Evolutionary conservation across 2,113 vertebrate species (phyloP).

Genomic region (Mus pahari): DNA sequence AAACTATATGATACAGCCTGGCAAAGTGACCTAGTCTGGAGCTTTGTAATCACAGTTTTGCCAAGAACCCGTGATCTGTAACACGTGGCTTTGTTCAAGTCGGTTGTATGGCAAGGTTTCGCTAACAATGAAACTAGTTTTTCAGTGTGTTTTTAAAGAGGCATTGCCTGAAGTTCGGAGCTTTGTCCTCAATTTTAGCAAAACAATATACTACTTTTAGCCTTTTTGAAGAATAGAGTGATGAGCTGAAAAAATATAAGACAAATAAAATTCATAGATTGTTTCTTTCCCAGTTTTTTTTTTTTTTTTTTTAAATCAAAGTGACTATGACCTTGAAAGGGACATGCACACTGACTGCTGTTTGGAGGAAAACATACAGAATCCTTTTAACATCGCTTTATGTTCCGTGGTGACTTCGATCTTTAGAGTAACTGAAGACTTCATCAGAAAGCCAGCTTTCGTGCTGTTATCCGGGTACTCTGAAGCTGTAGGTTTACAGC

Average conservation of each 20-base stretch:
- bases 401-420: not conserved
- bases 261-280: not conserved
- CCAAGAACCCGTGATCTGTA: not conserved
- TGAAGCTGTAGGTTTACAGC: not conserved
- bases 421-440: conserved; percentile 15
- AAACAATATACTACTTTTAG: conserved; percentile 7
- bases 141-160: conserved; percentile 39
- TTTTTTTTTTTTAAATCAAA: not conserved
- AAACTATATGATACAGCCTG: not conserved
- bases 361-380: not conserved
- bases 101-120: not conserved
- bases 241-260: conserved; percentile 1
- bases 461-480: not conserved
- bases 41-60: not conserved
- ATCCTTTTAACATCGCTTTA: not conserved
- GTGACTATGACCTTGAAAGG: conserved; percentile 4
- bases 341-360: not conserved
- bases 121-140: conserved; percentile 10
- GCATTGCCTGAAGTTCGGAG: not conserved
- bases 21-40: not conserved
- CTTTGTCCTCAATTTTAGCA: conserved; percentile 4
- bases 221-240: conserved; percentile 29
- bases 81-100: conserved; percentile 26
- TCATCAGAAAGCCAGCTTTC: not conserved
- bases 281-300: not conserved